phyloP scores from a whole-genome alignment of 1,140 invertebrate genomes.

The Dryas iulia region DNA sequence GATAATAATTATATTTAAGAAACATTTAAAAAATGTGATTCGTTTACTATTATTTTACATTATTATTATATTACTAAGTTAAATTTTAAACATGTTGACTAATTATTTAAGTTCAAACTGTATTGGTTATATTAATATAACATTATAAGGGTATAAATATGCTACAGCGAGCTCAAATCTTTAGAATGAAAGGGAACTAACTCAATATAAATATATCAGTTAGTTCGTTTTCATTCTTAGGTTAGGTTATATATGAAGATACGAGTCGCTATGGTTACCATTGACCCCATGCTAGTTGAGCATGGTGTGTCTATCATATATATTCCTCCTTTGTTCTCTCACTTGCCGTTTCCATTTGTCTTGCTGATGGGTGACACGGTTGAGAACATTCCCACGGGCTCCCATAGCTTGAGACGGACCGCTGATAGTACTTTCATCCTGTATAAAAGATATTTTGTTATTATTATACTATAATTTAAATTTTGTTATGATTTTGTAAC shows the following conservation, averaged over 20 bases:
- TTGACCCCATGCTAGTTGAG: constrained; percentile 86
- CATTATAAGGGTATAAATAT: background rate
- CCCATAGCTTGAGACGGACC: constrained; percentile 86
- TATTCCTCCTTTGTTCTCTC: constrained; percentile 96
- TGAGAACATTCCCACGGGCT: constrained; percentile 91
- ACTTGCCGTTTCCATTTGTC: constrained; percentile 99
- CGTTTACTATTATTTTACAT: background rate
- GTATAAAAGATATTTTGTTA: constrained; percentile 27
- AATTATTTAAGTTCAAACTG: background rate
- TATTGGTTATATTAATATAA: background rate
- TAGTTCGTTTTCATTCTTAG: background rate
- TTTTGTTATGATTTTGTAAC: too few species aligned
- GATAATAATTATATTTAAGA: background rate
- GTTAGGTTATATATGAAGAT: background rate
- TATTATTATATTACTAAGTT: constrained; percentile 1
- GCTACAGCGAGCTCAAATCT: background rate
- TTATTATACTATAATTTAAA: too few species aligned
- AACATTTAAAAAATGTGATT: background rate
- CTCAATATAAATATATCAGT: too few species aligned
- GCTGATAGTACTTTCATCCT: constrained; percentile 84
- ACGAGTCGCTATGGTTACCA: background rate
- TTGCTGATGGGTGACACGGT: constrained; percentile 96
- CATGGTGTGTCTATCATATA: constrained; percentile 98
- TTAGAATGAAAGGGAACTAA: background rate
- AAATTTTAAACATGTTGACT: background rate